Evolutionary conservation across 2,888 invertebrate genomes (phyloP), one percentile per base, ranked within the genome.

Genomic region (Crepidodera aurea): DNA sequence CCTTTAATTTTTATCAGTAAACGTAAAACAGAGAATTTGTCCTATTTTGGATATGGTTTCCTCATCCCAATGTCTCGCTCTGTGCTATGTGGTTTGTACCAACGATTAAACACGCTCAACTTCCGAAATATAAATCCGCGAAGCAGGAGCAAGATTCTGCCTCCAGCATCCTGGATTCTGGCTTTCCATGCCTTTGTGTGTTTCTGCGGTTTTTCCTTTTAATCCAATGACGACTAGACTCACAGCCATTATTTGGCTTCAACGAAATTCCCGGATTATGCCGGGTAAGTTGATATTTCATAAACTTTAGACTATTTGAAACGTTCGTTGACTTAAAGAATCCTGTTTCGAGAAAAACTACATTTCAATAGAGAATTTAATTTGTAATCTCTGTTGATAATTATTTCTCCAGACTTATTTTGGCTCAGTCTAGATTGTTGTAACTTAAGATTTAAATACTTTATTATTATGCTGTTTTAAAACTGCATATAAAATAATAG

Each of bases 201-300:
- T 59, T 51, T 44, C 42, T 51, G 59, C 16, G 59, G 59, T 59
- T 59, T 59, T 51, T 59, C 59, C 58, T 51, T 44, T 44, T 59
- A 59, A 59, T 51, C 59, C 59, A 34, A 42, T 42, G 51, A 59
- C 51, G 59, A 44, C 44, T 51, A 59, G 59, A 44, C 59, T 51
- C 29, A n/a, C 15, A 44, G 59, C 51, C 44, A 27, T 59, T 59
- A 51, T 44, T 50, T 50, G 56, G 62, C 51, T 56, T 56, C 62
- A 42, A 44, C 44, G 44, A 34, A 42, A 56, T 34, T 42, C 50
- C 25, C 12, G 51, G 62, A 62, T 57, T 59, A 59, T 44, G 51
- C 34, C 27, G 22, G 27, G 46, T 18, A 40, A 51, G 39, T 60
- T 40, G 32, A 56, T 57, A 57, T 44, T 51, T 57, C 44, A 62